Evolutionary conservation across 2,113 vertebrate genomes (phyloP), one percentile per base, ranked within the genome.

Genomic region (Theristicus caerulescens): DNA sequence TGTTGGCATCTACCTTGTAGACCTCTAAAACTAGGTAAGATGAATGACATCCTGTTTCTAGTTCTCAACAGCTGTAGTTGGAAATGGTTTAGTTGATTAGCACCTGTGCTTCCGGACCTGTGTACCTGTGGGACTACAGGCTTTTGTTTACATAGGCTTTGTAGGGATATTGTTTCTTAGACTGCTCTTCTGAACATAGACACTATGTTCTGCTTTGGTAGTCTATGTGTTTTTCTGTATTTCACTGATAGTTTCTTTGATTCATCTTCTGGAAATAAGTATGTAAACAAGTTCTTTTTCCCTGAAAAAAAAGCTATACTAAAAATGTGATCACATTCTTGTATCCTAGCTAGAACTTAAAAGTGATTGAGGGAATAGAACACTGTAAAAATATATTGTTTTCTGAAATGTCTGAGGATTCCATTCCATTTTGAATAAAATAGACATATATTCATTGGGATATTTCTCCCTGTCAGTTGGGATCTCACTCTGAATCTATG

Each of bases 361-460:
- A 27, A 47, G 58, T 19, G 3, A 74, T 58, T 66, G 16, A 62
- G 27, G 77, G 49, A 90, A 62, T 54, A 87, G 6, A 73, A 4
- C 6, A 62, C 18, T 58, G 10, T 31, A 89, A 93, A 92, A 86
- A 72, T 21, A 20, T 11, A 38, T 42, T 69, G 3, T 86, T 93
- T 93, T 71, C 51, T 88, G 42, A 88, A 82, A 49, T 76, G 31
- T 76, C 88, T 88, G 52, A 96, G 70, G 93, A 90, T 71, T 92
- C 26, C 4, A 4, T 59, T 92, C 61, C n/a, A 72, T 79, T 94
- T 96, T 96, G 57, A 94, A 90, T 92, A 94, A 96, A 86, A 76
- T 2, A 92, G 49, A 40, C 0, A 0, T 52, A 55, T 57, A 86
- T 93, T 95, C 80, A 44, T 57, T 81, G 58, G 71, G 58, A 86